Conservation (phyloP, 2,797 vertebrate genomes). For the Pangasius larnaudii region DNA sequence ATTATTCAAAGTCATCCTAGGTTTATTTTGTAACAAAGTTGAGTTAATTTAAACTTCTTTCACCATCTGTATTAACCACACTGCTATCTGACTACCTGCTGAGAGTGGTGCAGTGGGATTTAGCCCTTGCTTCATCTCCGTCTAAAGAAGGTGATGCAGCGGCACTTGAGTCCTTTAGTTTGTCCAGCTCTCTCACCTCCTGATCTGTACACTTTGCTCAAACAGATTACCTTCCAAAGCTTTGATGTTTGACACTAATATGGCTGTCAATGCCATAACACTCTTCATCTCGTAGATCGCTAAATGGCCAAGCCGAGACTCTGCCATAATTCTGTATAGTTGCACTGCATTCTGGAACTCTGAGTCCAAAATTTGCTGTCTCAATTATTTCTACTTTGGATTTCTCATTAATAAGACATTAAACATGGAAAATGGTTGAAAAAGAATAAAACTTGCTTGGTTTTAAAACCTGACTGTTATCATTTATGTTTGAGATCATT, state of each 20-base stretch:
- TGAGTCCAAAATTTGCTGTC: not conserved
- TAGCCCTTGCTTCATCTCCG: not conserved
- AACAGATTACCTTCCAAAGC: not conserved
- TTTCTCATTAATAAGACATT: not conserved
- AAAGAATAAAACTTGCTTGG: not conserved
- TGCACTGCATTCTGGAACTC: not conserved
- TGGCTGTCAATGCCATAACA: not conserved
- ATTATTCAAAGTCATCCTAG: not conserved
- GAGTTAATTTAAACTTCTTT: not conserved
- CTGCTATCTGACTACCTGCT: not conserved
- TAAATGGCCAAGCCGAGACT: not conserved
- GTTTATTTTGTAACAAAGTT: not conserved
- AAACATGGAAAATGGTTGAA: not conserved
- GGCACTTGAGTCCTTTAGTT: not conserved
- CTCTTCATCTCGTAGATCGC: not conserved
- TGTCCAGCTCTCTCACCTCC: not conserved
- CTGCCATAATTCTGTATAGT: not conserved
- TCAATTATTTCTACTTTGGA: not conserved
- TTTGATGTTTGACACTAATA: not conserved
- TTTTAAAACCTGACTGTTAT: not conserved
- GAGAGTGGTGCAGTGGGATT: not conserved
- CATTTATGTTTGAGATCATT: not conserved
- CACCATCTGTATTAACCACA: not conserved
- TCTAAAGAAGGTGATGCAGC: not conserved
- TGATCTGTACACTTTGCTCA: not conserved